Conservation (phyloP, 2,888 invertebrate species). For the Patella caerulea region DNA sequence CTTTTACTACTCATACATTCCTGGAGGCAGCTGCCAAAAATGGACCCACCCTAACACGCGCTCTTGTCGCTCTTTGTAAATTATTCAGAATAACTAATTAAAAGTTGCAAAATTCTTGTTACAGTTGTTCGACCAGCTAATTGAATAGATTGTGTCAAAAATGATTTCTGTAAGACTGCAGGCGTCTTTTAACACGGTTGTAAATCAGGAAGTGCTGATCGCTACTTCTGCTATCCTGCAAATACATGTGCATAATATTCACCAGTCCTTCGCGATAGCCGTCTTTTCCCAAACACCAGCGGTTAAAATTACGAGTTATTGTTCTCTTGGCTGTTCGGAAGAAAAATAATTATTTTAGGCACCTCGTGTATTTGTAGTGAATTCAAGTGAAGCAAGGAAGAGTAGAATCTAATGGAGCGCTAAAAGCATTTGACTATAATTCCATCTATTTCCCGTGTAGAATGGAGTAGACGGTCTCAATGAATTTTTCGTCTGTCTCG, state of each 20-base stretch:
- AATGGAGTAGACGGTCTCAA: not conserved
- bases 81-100: constrained; percentile 10
- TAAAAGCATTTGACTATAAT: constrained; percentile 4
- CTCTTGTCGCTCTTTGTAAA: constrained; percentile 5
- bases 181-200: constrained; percentile 2
- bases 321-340: not conserved
- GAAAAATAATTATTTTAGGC: not conserved
- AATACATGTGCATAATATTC: too few species aligned
- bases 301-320: not conserved
- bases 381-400: constrained; percentile 1
- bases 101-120: constrained; percentile 5
- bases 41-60: constrained; percentile 4
- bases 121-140: constrained; percentile 5
- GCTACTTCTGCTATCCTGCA: too few species aligned
- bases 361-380: too few species aligned
- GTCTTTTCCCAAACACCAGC: too few species aligned
- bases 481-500: not conserved
- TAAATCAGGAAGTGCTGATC: not conserved
- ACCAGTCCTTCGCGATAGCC: too few species aligned
- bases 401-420: constrained; percentile 7
- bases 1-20: not conserved
- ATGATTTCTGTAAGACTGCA: not conserved
- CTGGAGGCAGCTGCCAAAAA: constrained; percentile 7
- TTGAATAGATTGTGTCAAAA: constrained; percentile 7
- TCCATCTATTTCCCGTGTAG: not conserved